Conservation (phyloP, 2,888 invertebrate genomes). For the Lycocerus yunnanus region DNA sequence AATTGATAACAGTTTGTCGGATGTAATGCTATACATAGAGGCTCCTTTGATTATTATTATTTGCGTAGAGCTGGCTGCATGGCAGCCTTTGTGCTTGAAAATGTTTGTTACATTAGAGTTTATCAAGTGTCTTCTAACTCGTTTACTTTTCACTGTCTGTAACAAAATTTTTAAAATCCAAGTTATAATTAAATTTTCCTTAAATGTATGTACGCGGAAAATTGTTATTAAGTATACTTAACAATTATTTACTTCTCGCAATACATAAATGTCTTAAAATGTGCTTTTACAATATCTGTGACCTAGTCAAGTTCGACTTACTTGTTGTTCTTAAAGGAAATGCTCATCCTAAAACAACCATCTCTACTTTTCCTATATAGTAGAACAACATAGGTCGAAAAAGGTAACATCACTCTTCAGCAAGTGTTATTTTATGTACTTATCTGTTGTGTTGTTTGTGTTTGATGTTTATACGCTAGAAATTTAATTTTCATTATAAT, state of each 20-base stretch:
- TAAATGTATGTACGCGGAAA: no score
- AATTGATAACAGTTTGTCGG: not conserved
- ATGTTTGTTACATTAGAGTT: not conserved
- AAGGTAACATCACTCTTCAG: not conserved
- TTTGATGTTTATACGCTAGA: not conserved
- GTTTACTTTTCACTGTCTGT: not conserved
- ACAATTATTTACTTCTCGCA: not conserved
- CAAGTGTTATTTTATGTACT: not conserved
- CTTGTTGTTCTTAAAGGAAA: constrained; percentile 1
- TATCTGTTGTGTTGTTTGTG: not conserved
- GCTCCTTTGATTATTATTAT: no score
- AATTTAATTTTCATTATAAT: not conserved
- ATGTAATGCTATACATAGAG: no score
- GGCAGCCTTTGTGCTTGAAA: not conserved
- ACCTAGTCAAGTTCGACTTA: not conserved
- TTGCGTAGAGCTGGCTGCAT: not conserved
- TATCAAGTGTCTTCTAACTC: not conserved
- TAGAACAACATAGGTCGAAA: constrained; percentile 2
- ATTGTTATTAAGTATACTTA: not conserved
- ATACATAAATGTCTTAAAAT: not conserved
- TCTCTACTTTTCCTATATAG: not conserved
- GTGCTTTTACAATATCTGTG: not conserved
- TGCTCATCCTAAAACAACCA: not conserved
- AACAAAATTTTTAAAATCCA: no score
- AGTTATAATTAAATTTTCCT: no score